These are phyloP conservation scores for Nymphalis polychloros DNA, from an alignment of 2,888 invertebrate species.

Conservation along the genomic window DNA sequence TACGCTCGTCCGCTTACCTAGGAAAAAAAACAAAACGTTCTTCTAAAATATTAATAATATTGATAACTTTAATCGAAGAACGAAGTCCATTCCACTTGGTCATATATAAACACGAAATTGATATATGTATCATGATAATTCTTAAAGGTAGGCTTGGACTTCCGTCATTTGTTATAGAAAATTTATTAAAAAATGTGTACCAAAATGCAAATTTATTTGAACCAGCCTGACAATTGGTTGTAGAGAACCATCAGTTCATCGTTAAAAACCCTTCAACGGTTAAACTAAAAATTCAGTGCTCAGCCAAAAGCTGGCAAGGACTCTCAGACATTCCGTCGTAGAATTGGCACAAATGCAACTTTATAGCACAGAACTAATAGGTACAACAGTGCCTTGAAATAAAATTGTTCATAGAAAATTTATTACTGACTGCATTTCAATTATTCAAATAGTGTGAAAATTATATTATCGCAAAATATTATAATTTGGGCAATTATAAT, in stretches of 20 bases:
- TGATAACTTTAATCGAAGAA: no score
- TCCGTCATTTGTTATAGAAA: not conserved
- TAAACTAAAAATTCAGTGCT: conserved; percentile 35
- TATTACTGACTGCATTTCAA: not conserved
- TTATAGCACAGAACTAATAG: conserved; percentile 14
- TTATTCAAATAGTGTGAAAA: no score
- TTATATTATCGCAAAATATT: no score
- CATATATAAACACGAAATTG: no score
- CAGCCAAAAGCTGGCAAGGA: conserved; percentile 39
- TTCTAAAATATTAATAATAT: no score
- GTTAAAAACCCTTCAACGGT: conserved; percentile 28
- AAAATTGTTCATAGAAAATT: conserved; percentile 2
- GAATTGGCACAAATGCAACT: conserved; percentile 44
- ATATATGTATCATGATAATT: no score
- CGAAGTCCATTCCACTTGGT: no score
- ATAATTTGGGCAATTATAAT: no score
- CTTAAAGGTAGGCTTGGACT: no score
- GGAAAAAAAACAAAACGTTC: no score
- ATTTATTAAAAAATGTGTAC: no score
- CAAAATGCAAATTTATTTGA: conserved; percentile 1
- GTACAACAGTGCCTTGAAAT: conserved; percentile 3
- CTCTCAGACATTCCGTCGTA: conserved; percentile 41
- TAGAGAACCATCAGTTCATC: conserved; percentile 23
- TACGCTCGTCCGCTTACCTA: no score
- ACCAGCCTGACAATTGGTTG: conserved; percentile 14